Conservation (phyloP, 2,797 vertebrate species). For the Phylloscopus collybita region DNA sequence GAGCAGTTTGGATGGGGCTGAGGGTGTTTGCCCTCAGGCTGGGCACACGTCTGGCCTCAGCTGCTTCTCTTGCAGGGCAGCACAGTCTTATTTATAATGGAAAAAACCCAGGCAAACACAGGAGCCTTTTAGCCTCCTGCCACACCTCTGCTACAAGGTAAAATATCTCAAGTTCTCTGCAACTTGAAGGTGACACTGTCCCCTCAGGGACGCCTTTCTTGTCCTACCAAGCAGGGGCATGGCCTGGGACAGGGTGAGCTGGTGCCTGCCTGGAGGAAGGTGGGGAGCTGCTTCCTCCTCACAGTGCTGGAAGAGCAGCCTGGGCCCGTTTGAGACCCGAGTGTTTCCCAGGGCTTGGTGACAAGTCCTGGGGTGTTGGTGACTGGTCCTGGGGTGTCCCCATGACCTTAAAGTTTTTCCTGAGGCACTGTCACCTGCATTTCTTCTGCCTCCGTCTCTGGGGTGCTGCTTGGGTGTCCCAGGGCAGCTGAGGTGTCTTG, state of each 20-base stretch:
- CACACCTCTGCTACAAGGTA: neutral
- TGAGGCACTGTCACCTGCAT: rapidly evolving
- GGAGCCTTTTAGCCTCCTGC: neutral
- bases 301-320: neutral
- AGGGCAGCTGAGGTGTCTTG: neutral
- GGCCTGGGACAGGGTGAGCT: neutral
- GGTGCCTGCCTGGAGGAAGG: neutral
- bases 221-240: rapidly evolving
- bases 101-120: neutral
- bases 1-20: neutral
- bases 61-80: neutral
- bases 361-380: neutral
- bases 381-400: neutral
- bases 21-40: neutral
- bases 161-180: neutral
- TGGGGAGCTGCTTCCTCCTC: neutral
- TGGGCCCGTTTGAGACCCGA: neutral
- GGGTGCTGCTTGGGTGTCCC: neutral
- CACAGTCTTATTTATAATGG: neutral
- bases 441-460: rapidly evolving
- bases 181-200: neutral
- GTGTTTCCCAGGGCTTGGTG: neutral
- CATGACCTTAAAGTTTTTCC: rapidly evolving
- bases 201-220: rapidly evolving
- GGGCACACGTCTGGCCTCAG: rapidly evolving